phyloP scores from a whole-genome alignment of 2,888 invertebrate species.

The Griposia aprilina region DNA sequence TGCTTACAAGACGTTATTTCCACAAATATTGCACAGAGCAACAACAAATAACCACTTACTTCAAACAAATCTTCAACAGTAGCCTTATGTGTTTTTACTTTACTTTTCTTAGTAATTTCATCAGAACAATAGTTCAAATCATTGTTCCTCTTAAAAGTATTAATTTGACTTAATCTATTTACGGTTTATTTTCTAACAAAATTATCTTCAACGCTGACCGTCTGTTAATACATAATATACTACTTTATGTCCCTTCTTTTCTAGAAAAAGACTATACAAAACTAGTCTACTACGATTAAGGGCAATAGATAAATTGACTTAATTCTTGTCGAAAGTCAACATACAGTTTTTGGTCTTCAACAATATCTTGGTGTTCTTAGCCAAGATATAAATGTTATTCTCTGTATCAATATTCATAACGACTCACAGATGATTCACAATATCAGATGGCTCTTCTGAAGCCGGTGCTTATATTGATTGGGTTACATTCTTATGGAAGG shows the following conservation, averaged over 20 bases:
- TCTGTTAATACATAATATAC: conserved; percentile 25
- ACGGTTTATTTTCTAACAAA: conserved; percentile 39
- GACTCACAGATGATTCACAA: no score
- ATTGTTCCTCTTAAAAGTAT: conserved; percentile 47
- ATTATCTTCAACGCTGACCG: conserved; percentile 54
- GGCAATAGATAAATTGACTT: conserved; percentile 55
- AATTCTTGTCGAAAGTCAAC: no score
- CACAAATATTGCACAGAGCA: conserved; percentile 40
- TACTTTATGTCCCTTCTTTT: conserved; percentile 4
- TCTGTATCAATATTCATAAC: no score
- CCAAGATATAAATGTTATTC: no score
- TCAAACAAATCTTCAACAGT: not conserved
- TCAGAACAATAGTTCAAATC: not conserved
- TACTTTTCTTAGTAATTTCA: not conserved
- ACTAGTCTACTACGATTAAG: conserved; percentile 31
- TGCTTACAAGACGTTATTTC: conserved; percentile 23
- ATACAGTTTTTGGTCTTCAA: no score
- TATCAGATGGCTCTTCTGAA: no score
- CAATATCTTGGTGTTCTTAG: no score
- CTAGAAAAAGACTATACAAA: conserved; percentile 43
- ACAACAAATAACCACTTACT: not conserved
- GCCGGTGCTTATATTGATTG: no score
- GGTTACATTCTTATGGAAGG: no score
- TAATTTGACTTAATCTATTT: conserved; percentile 28
- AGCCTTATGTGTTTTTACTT: not conserved